Base-by-base conservation (phyloP, 2,888 invertebrate species). In the Tanypteryx hageni region DNA sequence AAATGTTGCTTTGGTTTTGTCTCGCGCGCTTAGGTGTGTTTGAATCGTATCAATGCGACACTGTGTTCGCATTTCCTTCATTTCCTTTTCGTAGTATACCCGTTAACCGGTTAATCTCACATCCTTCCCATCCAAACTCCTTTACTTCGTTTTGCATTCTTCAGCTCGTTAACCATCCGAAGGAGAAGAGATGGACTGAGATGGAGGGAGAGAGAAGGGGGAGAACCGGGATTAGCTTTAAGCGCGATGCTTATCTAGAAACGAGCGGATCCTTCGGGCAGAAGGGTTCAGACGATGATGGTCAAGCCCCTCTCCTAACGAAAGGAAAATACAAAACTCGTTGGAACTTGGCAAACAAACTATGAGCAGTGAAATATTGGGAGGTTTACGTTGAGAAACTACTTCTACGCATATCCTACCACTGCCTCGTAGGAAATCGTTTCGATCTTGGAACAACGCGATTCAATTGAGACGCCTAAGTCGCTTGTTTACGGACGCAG, bases 221-320 rank as follows among this genome's bases (percentile, higher is more conserved):
- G 9, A 57, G 83, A 27, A 16, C n/a, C 83, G 10, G 83, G 83
- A 83, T 83, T 83, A 83, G 83, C 57, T 44, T 14, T 83, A 83
- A 83, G 83, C 83, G 83, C n/a, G 56, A 44, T 83, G 83, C 83
- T 83, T 83, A 83, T 83, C 83, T 83, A 57, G 4, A 57, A 83
- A 57, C 56, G 57, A 83, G 13, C 83, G 18, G 56, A 44, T n/a
- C 14, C 56, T 44, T 22, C 44, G 83, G 9, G 27, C 27, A 56
- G 44, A 57, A 57, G 83, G 31, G 44, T 83, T 83, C 57, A n/a
- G n/a, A 57, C 44, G 56, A 18, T 5, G 56, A 83, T 83, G 83
- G 83, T 83, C 44, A 83, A 83, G 57, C 56, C 83, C 83, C 83
- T 56, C 44, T 83, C 57, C 83, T 83, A 44, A 56, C 83, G 57